Percentiles rank a stretch among this genome's conserved stretches.
Evolutionary conservation across 1,140 invertebrate genomes (phyloP).

Genomic region (Hylaeus anthracinus): DNA sequence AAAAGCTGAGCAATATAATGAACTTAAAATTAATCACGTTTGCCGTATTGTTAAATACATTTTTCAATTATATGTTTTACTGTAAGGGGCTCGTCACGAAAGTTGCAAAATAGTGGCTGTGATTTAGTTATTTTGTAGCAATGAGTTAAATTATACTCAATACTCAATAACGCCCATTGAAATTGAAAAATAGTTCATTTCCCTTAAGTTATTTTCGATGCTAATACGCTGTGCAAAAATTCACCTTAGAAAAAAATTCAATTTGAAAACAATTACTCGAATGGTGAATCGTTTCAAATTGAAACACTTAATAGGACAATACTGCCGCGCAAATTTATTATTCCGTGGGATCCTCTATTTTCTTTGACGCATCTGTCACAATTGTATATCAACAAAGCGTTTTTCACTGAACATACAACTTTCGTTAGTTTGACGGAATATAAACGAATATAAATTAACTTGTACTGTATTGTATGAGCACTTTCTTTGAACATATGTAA

Average conservation of each 20-base stretch:
- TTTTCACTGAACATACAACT: not conserved
- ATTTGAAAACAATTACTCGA: constrained; percentile 20
- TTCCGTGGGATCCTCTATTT: not conserved
- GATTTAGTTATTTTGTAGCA: too few relatives aligned
- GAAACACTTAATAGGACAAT: not conserved
- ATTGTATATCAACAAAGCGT: too few relatives aligned
- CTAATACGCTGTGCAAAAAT: constrained; percentile 3
- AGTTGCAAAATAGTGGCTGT: too few relatives aligned
- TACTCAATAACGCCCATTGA: not conserved
- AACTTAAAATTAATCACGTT: not conserved
- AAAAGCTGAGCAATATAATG: too few relatives aligned
- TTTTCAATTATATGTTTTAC: too few relatives aligned
- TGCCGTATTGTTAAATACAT: not conserved
- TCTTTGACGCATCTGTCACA: not conserved
- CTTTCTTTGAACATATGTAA: too few relatives aligned
- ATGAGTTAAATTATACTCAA: too few relatives aligned
- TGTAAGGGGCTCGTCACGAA: too few relatives aligned
- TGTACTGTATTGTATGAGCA: too few relatives aligned
- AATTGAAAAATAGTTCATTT: constrained; percentile 4
- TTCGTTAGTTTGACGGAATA: not conserved
- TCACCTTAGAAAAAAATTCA: constrained; percentile 1
- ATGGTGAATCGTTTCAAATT: constrained; percentile 8
- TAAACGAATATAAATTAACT: too few relatives aligned
- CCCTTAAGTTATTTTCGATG: constrained; percentile 7
- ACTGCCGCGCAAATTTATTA: not conserved